Percentiles rank a stretch among this genome's conserved stretches.
These are phyloP conservation scores for Oenanthe oenanthe DNA, from an alignment of 2,113 vertebrate genomes.

Conservation along the genomic window DNA sequence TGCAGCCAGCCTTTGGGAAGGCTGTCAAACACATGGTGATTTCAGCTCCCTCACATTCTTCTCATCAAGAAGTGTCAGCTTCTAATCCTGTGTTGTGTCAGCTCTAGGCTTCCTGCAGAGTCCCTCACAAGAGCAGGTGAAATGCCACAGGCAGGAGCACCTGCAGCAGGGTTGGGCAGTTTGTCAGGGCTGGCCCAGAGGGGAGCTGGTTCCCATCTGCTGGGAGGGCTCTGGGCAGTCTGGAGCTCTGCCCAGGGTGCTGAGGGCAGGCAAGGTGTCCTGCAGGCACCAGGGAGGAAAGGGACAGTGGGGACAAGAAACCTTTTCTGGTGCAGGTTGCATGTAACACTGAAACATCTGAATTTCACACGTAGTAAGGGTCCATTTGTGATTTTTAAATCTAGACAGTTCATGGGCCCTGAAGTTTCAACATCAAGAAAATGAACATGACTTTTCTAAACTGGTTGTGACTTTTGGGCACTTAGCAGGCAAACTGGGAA, in stretches of 20 bases:
- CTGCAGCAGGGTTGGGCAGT: neutral
- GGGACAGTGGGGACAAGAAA: neutral
- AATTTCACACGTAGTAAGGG: constrained; percentile 17
- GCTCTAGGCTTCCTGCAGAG: neutral
- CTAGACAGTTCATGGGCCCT: neutral
- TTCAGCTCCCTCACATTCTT: neutral
- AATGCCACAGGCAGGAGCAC: neutral
- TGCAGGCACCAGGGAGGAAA: neutral
- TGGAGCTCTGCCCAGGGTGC: neutral
- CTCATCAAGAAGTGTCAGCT: neutral
- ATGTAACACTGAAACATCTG: neutral
- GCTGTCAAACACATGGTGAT: accelerated
- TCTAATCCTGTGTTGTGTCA: neutral
- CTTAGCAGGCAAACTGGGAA: constrained; percentile 69
- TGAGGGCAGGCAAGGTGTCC: neutral
- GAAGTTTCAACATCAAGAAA: constrained; percentile 19
- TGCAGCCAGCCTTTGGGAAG: neutral
- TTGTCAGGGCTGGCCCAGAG: neutral
- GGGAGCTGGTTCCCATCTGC: neutral
- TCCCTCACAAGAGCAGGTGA: neutral
- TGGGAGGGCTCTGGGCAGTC: neutral
- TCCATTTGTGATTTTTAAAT: neutral
- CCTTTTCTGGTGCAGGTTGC: neutral
- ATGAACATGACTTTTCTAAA: neutral
- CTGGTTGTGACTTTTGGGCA: constrained; percentile 65